Percentiles rank a stretch among this genome's conserved stretches.
Conservation (phyloP, 2,113 vertebrate genomes). For the Sylvicapra grimmia region DNA sequence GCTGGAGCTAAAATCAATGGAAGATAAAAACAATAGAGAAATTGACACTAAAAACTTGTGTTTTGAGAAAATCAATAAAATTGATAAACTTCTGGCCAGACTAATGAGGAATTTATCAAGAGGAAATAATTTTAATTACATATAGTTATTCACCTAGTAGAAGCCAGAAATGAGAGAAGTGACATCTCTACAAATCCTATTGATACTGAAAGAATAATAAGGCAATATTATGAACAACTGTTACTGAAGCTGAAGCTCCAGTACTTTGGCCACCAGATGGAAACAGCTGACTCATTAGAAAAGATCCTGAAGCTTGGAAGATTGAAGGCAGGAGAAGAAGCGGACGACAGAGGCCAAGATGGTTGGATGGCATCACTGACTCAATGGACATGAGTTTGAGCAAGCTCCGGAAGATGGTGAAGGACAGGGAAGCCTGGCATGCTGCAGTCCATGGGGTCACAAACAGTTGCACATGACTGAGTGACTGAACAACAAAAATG, state of each 20-base stretch:
- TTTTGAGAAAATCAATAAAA: background rate
- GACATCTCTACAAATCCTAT: background rate
- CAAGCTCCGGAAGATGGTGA: background rate
- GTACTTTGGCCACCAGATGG: background rate
- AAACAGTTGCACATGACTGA: background rate
- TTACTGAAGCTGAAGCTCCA: background rate
- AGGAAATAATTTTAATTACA: background rate
- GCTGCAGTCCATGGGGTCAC: background rate
- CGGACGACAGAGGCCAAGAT: accelerated
- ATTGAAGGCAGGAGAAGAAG: background rate
- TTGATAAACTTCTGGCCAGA: background rate
- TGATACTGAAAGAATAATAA: background rate
- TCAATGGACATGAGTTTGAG: background rate
- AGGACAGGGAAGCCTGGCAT: background rate
- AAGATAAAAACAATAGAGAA: background rate
- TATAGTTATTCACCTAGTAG: background rate
- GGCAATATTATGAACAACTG: background rate
- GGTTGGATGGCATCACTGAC: background rate
- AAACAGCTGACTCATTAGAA: background rate
- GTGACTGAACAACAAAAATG: background rate
- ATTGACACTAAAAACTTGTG: background rate
- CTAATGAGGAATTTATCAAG: background rate
- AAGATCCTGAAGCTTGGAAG: background rate
- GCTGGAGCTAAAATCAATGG: background rate
- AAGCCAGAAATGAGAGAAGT: background rate